Evolutionary conservation across 2,888 invertebrate genomes (phyloP).

Genomic region (Boloria euphrosyne): DNA sequence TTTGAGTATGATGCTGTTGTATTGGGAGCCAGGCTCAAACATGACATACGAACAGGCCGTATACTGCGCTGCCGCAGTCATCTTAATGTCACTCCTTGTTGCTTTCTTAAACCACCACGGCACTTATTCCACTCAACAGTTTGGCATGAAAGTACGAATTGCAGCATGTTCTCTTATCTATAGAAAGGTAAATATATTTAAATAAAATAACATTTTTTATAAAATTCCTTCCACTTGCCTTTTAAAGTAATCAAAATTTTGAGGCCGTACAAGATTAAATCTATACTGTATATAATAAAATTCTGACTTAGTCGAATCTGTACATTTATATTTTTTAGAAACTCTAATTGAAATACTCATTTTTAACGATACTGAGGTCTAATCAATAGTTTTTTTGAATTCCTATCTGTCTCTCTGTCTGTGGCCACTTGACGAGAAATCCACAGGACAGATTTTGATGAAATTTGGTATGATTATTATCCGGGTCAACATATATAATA

Average conservation of each 20-base stretch:
- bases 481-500: too few relatives aligned
- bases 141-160: slow-evolving; percentile 91
- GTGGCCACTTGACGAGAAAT: too few relatives aligned
- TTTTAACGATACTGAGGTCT: too few relatives aligned
- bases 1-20: slow-evolving; percentile 84
- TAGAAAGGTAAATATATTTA: slow-evolving; percentile 86
- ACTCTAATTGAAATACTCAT: too few relatives aligned
- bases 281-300: too few relatives aligned
- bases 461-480: too few relatives aligned
- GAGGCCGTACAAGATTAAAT: too few relatives aligned
- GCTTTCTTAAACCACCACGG: slow-evolving; percentile 86
- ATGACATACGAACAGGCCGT: slow-evolving; percentile 83
- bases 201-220: neutral
- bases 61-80: slow-evolving; percentile 83
- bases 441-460: too few relatives aligned
- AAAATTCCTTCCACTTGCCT: neutral
- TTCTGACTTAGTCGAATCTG: too few relatives aligned
- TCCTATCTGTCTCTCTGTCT: too few relatives aligned
- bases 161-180: slow-evolving; percentile 92
- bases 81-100: slow-evolving; percentile 78
- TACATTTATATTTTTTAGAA: too few relatives aligned
- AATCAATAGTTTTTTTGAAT: too few relatives aligned
- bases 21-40: slow-evolving; percentile 81
- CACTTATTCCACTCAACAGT: slow-evolving; percentile 86
- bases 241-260: neutral